phyloP scores from a whole-genome alignment of 2,797 vertebrate species.

The Emydoidea blandingii region DNA sequence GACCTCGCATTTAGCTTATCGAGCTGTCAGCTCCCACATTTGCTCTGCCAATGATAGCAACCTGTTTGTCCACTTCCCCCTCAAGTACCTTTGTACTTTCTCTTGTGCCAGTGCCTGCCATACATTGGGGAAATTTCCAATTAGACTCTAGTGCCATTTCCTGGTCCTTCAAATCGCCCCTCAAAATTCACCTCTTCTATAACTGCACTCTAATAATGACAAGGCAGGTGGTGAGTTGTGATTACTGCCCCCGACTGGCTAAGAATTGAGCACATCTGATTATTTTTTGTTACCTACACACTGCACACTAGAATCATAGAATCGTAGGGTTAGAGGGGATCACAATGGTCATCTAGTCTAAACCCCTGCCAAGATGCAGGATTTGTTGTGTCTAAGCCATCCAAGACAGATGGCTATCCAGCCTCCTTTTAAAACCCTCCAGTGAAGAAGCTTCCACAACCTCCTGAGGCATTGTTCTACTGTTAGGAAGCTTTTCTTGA shows the following conservation, averaged over 20 bases:
- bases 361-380: too few species aligned
- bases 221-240: background rate
- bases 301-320: too few species aligned
- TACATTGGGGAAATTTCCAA: background rate
- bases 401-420: too few species aligned
- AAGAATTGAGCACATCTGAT: background rate
- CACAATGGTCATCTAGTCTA: too few species aligned
- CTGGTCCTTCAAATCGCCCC: background rate
- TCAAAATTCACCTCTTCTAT: background rate
- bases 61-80: background rate
- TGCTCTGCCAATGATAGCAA: background rate
- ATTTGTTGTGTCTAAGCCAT: too few species aligned
- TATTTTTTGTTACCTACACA: too few species aligned
- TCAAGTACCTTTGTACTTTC: background rate
- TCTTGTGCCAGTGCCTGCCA: background rate
- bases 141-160: background rate
- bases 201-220: background rate
- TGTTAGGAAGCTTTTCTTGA: too few species aligned
- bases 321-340: too few species aligned
- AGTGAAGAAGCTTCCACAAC: too few species aligned
- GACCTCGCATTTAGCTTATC: fast-evolving
- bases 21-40: slow-evolving; percentile 6
- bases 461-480: too few species aligned
- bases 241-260: background rate
- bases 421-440: too few species aligned